These are phyloP conservation scores for Helarctos malayanus DNA, from an alignment of 2,797 vertebrate genomes.

Conservation along the genomic window DNA sequence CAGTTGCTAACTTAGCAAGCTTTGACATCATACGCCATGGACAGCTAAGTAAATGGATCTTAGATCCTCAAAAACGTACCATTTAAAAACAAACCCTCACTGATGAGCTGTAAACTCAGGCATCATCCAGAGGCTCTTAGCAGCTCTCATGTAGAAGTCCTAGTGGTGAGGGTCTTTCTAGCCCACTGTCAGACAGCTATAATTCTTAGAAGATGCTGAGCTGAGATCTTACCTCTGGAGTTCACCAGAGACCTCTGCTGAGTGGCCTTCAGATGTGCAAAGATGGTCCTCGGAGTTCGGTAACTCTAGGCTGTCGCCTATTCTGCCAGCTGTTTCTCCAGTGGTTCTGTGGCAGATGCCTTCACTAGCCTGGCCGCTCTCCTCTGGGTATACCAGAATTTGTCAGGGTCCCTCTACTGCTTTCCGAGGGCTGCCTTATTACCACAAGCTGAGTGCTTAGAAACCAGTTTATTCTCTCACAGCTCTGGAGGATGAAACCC, in stretches of 20 bases:
- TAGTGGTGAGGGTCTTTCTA: neutral
- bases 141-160: neutral
- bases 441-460: neutral
- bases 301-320: neutral
- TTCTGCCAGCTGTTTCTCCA: neutral
- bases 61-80: conserved; percentile 36
- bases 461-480: neutral
- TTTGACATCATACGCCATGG: neutral
- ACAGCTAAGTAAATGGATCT: neutral
- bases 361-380: neutral
- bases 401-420: neutral
- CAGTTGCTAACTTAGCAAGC: conserved; percentile 8
- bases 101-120: neutral
- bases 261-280: neutral
- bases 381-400: neutral
- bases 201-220: neutral
- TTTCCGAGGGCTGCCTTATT: neutral
- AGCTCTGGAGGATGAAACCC: neutral
- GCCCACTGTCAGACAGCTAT: neutral
- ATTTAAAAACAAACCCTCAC: neutral
- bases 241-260: conserved; percentile 8
- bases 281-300: neutral
- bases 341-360: neutral
- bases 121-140: neutral
- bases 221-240: conserved; percentile 19